phyloP scores from a whole-genome alignment of 2,888 invertebrate species.

The Carabus problematicus region DNA sequence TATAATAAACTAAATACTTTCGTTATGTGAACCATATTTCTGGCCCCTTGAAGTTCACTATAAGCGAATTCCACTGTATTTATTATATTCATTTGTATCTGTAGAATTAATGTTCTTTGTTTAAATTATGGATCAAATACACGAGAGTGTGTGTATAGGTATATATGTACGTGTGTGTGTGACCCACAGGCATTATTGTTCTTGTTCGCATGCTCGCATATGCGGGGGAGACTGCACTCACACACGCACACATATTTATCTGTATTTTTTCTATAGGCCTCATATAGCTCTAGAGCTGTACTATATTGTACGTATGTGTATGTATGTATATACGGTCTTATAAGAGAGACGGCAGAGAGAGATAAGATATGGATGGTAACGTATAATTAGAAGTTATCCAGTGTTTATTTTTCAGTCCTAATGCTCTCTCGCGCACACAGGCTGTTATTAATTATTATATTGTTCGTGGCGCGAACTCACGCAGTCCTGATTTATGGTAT shows the following conservation, averaged over 20 bases:
- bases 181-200: not conserved
- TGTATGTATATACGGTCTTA: not conserved
- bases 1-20: too few species aligned
- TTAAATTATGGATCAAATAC: too few species aligned
- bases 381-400: slow-evolving; percentile 58
- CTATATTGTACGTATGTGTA: slow-evolving; percentile 2
- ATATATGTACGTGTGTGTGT: not conserved
- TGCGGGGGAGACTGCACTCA: too few species aligned
- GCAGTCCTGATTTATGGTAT: slow-evolving; percentile 54
- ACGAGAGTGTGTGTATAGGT: not conserved
- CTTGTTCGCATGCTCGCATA: not conserved
- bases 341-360: slow-evolving; percentile 1
- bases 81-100: too few species aligned
- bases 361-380: slow-evolving; percentile 40
- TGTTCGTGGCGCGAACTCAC: slow-evolving; percentile 57
- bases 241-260: too few species aligned
- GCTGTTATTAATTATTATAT: slow-evolving; percentile 58
- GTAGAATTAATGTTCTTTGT: too few species aligned
- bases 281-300: too few species aligned
- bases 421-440: slow-evolving; percentile 51
- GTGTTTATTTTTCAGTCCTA: slow-evolving; percentile 58
- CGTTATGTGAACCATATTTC: too few species aligned
- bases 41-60: too few species aligned
- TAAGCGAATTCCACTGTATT: too few species aligned
- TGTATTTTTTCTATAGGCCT: too few species aligned